A percentile compares a stretch with the other conserved stretches of the same genome.
These are phyloP conservation scores for Ciona savignyi DNA, from an alignment of 23 tunicate genomes.

Conservation along the genomic window DNA sequence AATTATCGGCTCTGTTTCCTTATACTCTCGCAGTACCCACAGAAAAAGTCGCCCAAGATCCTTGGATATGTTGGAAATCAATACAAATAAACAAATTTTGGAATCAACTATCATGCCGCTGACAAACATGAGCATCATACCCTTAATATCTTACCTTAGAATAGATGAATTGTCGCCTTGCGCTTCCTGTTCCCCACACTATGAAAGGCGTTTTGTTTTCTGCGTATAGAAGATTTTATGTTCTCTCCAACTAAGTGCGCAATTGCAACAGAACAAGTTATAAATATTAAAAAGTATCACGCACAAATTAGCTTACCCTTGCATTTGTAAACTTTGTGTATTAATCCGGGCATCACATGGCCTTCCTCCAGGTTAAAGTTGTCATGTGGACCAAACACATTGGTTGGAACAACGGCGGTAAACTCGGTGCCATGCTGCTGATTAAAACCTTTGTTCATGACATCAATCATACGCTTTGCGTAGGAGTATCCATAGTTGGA, in stretches of 20 bases:
- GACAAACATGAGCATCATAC: background rate
- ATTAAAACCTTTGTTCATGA: conserved; percentile 91
- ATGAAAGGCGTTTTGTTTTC: conserved; percentile 84
- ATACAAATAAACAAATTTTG: no score
- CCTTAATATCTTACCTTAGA: conserved; percentile 41
- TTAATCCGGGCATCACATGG: conserved; percentile 93
- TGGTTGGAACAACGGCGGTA: conserved; percentile 95
- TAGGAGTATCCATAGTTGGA: conserved; percentile 97
- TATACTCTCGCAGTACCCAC: conserved; percentile 89
- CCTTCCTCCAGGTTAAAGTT: conserved; percentile 97
- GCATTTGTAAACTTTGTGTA: conserved; percentile 91
- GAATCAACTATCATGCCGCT: no score
- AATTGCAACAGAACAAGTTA: no score
- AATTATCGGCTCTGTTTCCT: conserved; percentile 98
- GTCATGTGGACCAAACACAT: conserved; percentile 95
- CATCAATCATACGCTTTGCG: conserved; percentile 98
- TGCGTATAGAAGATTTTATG: conserved; percentile 14
- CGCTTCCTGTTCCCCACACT: conserved; percentile 97
- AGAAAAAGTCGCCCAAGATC: conserved; percentile 88
- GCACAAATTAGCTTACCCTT: conserved; percentile 27
- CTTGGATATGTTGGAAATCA: no score
- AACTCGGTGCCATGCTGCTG: conserved; percentile 72
- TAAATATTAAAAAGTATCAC: no score
- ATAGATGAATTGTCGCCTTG: conserved; percentile 90
- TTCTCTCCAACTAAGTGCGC: no score